A percentile compares a stretch with the other conserved stretches of the same genome.
These are phyloP conservation scores for Sarotherodon lohbergeri DNA, from an alignment of 2,113 vertebrate genomes.

Conservation along the genomic window DNA sequence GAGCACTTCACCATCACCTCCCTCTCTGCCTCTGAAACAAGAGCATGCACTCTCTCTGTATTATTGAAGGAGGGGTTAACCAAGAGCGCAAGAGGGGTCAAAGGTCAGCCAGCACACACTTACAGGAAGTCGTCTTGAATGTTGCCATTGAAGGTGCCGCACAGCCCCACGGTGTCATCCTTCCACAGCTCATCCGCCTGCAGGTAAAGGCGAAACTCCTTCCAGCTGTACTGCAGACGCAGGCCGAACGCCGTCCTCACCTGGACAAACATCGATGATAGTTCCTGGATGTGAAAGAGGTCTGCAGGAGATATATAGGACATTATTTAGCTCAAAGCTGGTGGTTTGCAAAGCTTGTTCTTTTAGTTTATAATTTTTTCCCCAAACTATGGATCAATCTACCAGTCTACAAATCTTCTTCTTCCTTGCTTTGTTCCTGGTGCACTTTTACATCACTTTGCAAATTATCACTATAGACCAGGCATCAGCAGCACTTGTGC, in stretches of 20 bases:
- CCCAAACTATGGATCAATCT: not conserved
- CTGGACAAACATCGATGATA: slow-evolving; percentile 90
- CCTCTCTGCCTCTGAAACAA: slow-evolving; percentile 38
- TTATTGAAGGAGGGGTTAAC: not conserved
- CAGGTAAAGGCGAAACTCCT: slow-evolving; percentile 88
- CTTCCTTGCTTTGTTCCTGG: not conserved
- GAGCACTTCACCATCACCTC: slow-evolving; percentile 34
- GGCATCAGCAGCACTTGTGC: not conserved
- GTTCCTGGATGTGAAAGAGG: slow-evolving; percentile 83
- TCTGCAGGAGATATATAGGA: slow-evolving; percentile 61
- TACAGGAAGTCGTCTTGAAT: slow-evolving; percentile 95
- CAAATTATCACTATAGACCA: not conserved
- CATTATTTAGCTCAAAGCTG: not conserved
- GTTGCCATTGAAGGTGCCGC: slow-evolving; percentile 97
- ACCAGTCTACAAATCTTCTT: not conserved
- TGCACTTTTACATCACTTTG: not conserved
- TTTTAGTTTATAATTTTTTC: not conserved
- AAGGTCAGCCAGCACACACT: slow-evolving; percentile 40
- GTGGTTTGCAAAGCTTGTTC: not conserved
- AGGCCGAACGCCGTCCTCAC: slow-evolving; percentile 83
- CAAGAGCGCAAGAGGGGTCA: not conserved
- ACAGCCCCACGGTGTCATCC: slow-evolving; percentile 87
- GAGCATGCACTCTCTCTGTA: not conserved
- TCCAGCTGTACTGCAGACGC: slow-evolving; percentile 83
- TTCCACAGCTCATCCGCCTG: slow-evolving; percentile 82